These are phyloP conservation scores for Dryas iulia DNA, from an alignment of 1,140 invertebrate genomes.

Conservation along the genomic window DNA sequence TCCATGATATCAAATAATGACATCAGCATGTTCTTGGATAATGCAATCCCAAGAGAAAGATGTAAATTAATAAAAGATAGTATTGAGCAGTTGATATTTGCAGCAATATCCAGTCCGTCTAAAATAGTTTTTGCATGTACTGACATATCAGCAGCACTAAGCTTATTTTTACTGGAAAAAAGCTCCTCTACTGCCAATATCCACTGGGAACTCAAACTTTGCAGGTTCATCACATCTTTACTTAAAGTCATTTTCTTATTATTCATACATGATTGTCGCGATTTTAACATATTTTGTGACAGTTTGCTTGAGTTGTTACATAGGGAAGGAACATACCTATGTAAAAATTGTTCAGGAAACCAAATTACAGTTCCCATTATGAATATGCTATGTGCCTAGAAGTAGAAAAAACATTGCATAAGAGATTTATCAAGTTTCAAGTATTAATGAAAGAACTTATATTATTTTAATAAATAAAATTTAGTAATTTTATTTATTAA, in stretches of 20 bases:
- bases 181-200: constrained; percentile 82
- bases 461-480: too few species aligned
- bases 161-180: constrained; percentile 79
- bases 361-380: constrained; percentile 89
- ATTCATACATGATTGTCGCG: constrained; percentile 82
- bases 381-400: constrained; percentile 85
- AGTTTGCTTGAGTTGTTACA: constrained; percentile 83
- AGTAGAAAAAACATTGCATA: constrained; percentile 18
- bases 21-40: constrained; percentile 88
- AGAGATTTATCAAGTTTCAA: too few species aligned
- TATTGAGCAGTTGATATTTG: constrained; percentile 83
- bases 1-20: constrained; percentile 91
- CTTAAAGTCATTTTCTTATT: constrained; percentile 81
- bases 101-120: constrained; percentile 84
- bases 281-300: constrained; percentile 77
- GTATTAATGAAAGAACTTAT: too few species aligned
- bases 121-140: constrained; percentile 82
- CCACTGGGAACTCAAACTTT: constrained; percentile 77
- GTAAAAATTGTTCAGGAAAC: constrained; percentile 89
- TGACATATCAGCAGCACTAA: constrained; percentile 83
- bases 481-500: too few species aligned
- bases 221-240: constrained; percentile 79
- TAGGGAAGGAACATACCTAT: constrained; percentile 82
- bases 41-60: constrained; percentile 86
- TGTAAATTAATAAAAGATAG: constrained; percentile 91